phyloP scores from a whole-genome alignment of 2,113 vertebrate genomes.

The Psittacula cyanocephala region DNA sequence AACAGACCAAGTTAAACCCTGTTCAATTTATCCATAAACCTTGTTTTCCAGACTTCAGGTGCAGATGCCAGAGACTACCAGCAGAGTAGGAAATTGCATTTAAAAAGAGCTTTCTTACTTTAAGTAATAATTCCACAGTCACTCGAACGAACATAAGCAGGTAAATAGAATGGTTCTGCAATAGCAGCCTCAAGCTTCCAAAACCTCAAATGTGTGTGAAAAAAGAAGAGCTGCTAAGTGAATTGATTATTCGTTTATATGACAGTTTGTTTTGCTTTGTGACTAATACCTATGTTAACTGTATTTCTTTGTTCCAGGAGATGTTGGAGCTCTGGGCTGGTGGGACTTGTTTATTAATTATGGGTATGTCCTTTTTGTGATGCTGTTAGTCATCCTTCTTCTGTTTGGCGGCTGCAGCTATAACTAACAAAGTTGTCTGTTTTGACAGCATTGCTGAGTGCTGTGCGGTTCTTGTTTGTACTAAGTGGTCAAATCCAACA shows the following conservation, averaged over 20 bases:
- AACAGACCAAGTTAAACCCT: background rate
- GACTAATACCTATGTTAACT: background rate
- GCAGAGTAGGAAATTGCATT: background rate
- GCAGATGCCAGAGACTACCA: background rate
- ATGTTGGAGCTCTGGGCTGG: too few species aligned
- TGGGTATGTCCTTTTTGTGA: too few species aligned
- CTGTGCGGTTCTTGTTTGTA: too few species aligned
- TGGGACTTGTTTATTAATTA: too few species aligned
- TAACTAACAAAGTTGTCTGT: too few species aligned
- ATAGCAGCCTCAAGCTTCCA: background rate
- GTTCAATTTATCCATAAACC: background rate
- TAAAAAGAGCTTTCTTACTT: background rate
- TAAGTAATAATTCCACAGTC: background rate
- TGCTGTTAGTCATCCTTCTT: too few species aligned
- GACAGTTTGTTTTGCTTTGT: background rate
- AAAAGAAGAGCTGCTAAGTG: background rate
- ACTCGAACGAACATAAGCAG: background rate
- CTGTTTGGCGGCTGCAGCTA: too few species aligned
- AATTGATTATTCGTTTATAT: background rate
- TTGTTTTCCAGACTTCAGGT: background rate
- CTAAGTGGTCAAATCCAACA: too few species aligned
- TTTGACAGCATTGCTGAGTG: too few species aligned
- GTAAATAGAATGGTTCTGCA: background rate
- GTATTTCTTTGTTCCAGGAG: too few species aligned
- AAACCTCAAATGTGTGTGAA: background rate